A percentile compares a stretch with the other conserved stretches of the same genome.
Conservation (phyloP, 2,888 invertebrate species). For the Ophonus ardosiacus region DNA sequence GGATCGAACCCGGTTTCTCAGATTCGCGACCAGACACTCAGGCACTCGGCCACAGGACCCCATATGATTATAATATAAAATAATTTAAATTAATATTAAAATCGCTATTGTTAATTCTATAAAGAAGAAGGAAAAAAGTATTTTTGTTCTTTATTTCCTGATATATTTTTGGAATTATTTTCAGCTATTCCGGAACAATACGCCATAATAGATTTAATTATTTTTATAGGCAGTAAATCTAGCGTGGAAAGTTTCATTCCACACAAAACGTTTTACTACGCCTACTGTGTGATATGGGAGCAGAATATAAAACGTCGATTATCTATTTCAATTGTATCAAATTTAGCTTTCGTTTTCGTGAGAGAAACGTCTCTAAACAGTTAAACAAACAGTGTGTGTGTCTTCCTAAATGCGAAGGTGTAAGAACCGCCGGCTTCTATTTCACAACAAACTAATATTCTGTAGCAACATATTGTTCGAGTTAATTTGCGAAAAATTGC, state of each 20-base stretch:
- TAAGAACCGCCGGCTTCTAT: background rate
- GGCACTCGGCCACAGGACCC: too few relatives aligned
- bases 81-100: too few relatives aligned
- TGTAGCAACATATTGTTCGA: slow-evolving; percentile 19
- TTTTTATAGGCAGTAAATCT: slow-evolving; percentile 28
- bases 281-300: slow-evolving; percentile 47
- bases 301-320: slow-evolving; percentile 56
- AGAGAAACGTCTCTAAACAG: slow-evolving; percentile 29
- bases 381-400: background rate
- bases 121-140: too few relatives aligned
- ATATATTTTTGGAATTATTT: background rate
- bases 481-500: slow-evolving; percentile 25
- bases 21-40: too few relatives aligned
- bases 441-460: background rate
- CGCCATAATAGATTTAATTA: background rate
- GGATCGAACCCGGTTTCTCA: too few relatives aligned
- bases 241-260: slow-evolving; percentile 41
- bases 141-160: too few relatives aligned
- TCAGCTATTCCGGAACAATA: background rate
- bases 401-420: slow-evolving; percentile 1
- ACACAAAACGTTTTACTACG: slow-evolving; percentile 40
- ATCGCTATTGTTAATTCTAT: too few relatives aligned
- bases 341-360: slow-evolving; percentile 57
- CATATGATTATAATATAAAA: too few relatives aligned
- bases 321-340: slow-evolving; percentile 55